Conservation (phyloP, 2,113 vertebrate genomes). For the Lepus timidus region DNA sequence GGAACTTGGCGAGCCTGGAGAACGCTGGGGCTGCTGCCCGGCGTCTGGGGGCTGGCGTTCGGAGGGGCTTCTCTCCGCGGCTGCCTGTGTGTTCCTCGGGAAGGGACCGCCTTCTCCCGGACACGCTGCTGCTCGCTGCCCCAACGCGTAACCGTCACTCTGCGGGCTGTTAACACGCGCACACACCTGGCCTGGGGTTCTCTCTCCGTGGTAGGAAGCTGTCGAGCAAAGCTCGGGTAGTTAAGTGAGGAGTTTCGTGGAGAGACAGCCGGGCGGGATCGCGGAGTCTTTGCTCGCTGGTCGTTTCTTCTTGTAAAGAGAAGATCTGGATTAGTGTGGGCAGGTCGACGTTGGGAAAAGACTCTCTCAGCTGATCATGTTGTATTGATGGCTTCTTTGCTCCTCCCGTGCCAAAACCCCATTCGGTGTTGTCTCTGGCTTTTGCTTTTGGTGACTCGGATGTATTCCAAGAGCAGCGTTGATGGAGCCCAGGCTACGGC, state of each 20-base stretch:
- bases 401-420: not conserved
- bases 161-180: not conserved
- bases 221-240: constrained; percentile 11
- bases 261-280: not conserved
- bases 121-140: not conserved
- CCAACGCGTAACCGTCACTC: too few relatives aligned
- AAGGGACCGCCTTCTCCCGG: not conserved
- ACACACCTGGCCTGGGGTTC: not conserved
- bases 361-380: constrained; percentile 21
- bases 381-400: constrained; percentile 55
- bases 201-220: not conserved
- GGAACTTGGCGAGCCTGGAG: not conserved
- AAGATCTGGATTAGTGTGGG: not conserved
- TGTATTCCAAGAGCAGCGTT: constrained; percentile 57
- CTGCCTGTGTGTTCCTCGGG: not conserved
- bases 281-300: not conserved
- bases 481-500: constrained; percentile 33
- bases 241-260: not conserved
- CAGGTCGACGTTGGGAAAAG: not conserved
- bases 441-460: constrained; percentile 63
- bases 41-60: not conserved
- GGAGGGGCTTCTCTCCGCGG: not conserved
- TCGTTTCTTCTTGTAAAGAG: not conserved
- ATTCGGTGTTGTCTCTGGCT: constrained; percentile 25
- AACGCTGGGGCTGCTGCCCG: not conserved